Evolutionary conservation across 2,888 invertebrate species (phyloP), one percentile per base, ranked within the genome.

Genomic region (Mythimna pallens): DNA sequence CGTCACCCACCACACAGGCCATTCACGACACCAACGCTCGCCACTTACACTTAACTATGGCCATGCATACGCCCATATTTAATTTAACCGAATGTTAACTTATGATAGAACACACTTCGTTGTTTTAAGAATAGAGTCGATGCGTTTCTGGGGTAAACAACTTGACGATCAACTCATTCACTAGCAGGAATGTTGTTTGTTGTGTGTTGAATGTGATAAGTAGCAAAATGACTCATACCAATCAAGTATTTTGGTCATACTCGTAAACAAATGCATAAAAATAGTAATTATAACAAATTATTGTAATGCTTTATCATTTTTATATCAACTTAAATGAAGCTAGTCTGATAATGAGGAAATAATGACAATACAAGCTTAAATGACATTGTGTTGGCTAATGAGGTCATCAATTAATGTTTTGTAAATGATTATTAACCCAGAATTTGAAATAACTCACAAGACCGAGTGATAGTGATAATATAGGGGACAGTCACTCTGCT

Each of bases 51-150:
- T 65, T 64, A 25, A 55, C 25, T 77, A 70, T 40, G 43, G 25
- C 65, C 65, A 54, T 70, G 58, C 66, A 59, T 70, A 73, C 70
- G 65, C 62, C 70, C 59, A n/a, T n/a, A 72, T 82, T 74, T 73
- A 73, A 80, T 80, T 82, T 70, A 72, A 64, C 52, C 12, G 14
- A 64, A 64, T n/a, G 54, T 61, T 67, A 65, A 70, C 65, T 82
- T 82, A 72, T 67, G 70, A 65, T 82, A 34, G 47, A 71, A 67
- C 65, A 62, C 25, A 5, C 61, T 61, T 40, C 50, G 55, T 65
- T 76, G 62, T 36, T 55, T 68, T 70, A 34, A 61, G 69, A 80
- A 68, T 70, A 71, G 25, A 68, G 40, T 59, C 54, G 12, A 50
- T 34, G 20, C 17, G 22, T 66, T 74, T 54, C 54, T 54, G 65